Evolutionary conservation across 2,113 vertebrate genomes (phyloP).

Genomic region (Mugil cephalus): DNA sequence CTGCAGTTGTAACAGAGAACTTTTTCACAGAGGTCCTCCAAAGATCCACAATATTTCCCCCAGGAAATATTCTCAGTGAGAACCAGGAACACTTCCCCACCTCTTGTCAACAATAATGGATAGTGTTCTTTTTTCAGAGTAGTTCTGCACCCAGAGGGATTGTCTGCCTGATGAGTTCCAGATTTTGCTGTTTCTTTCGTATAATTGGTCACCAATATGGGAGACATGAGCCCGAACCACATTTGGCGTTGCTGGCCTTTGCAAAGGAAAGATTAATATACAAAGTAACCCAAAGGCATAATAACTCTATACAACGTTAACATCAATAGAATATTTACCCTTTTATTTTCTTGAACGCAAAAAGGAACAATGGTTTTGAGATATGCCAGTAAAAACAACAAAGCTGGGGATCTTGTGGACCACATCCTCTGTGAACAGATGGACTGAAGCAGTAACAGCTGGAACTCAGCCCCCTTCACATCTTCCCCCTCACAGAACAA

Average conservation of each 20-base stretch:
- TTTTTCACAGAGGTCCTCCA: conserved; percentile 14
- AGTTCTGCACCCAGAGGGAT: conserved; percentile 1
- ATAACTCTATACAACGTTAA: not conserved
- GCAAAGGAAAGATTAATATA: conserved; percentile 6
- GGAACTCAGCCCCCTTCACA: not conserved
- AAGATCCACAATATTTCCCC: conserved; percentile 25
- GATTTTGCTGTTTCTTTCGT: conserved; percentile 22
- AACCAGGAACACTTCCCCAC: conserved; percentile 18
- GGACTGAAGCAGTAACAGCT: conserved; percentile 23
- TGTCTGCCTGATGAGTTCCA: conserved; percentile 32
- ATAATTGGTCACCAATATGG: not conserved
- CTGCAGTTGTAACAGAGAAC: not conserved
- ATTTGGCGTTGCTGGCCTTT: not conserved
- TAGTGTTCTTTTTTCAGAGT: conserved; percentile 12
- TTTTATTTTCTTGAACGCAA: too few relatives aligned
- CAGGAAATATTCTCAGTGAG: not conserved
- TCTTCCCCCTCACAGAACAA: conserved; percentile 1
- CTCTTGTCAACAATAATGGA: conserved; percentile 44
- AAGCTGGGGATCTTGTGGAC: not conserved
- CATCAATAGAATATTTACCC: not conserved
- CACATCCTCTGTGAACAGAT: conserved; percentile 1
- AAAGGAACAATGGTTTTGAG: not conserved
- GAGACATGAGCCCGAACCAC: conserved; percentile 7
- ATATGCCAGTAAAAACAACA: not conserved
- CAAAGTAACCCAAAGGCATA: not conserved